Evolutionary conservation across 2,113 vertebrate genomes (phyloP).

Genomic region (Mesembrinibis cayennensis): DNA sequence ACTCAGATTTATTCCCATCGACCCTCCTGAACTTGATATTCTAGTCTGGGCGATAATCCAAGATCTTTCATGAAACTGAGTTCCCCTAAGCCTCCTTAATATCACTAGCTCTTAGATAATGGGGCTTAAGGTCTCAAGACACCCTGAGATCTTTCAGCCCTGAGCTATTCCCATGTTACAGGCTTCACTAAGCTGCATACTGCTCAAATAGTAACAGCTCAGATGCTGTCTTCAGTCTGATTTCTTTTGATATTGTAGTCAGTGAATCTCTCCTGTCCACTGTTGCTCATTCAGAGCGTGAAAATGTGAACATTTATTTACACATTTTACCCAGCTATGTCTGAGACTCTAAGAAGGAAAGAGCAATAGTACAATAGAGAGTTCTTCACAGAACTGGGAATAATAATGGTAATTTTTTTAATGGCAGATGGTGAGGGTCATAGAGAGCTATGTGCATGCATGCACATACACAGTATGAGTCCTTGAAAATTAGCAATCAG

Average conservation of each 20-base stretch:
- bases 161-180: background rate
- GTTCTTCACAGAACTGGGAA: background rate
- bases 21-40: background rate
- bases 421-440: background rate
- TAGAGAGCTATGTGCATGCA: background rate
- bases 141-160: background rate
- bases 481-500: background rate
- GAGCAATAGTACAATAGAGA: background rate
- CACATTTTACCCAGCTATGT: background rate
- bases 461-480: background rate
- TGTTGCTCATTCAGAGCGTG: background rate
- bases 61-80: background rate
- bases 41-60: background rate
- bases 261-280: background rate
- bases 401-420: background rate
- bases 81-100: background rate
- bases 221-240: background rate
- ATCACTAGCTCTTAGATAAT: background rate
- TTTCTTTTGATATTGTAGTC: background rate
- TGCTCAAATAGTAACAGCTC: background rate
- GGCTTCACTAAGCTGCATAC: background rate
- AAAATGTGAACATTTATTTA: background rate
- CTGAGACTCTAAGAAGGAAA: background rate
- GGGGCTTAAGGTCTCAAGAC: background rate
- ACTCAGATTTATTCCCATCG: background rate